These are phyloP conservation scores for Macropis europaea DNA, from an alignment of 2,888 invertebrate genomes.

Conservation along the genomic window DNA sequence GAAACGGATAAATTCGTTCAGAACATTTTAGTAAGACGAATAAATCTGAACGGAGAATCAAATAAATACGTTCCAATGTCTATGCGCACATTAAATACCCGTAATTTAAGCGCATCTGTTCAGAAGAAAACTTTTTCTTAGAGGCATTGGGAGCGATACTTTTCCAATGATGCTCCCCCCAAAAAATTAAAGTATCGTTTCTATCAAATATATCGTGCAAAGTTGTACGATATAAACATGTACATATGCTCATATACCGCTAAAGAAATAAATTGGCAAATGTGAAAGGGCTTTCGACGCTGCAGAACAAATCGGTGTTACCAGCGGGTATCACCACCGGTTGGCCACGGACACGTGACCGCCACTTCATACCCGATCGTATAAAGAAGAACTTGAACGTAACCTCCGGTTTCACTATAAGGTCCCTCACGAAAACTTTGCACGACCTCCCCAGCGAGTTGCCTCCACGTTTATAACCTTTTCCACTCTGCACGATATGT, in stretches of 20 bases:
- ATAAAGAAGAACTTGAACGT: constrained; percentile 54
- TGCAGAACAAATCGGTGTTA: constrained; percentile 34
- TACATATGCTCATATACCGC: too few species aligned
- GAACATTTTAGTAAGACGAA: not conserved
- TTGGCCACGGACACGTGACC: constrained; percentile 58
- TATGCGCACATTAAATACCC: not conserved
- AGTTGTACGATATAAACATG: not conserved
- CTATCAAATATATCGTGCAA: not conserved
- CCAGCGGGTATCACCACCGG: constrained; percentile 44
- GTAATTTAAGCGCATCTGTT: not conserved
- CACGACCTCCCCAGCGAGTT: constrained; percentile 43
- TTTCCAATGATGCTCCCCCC: not conserved
- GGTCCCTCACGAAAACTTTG: constrained; percentile 49
- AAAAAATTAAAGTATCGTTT: not conserved
- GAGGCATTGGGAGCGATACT: too few species aligned
- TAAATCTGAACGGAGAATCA: not conserved
- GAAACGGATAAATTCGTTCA: not conserved
- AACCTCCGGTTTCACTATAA: constrained; percentile 24
- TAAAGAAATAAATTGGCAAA: not conserved
- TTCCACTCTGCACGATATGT: constrained; percentile 62
- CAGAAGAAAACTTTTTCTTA: not conserved
- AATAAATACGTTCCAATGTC: not conserved
- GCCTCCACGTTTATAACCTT: constrained; percentile 65
- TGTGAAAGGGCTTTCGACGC: not conserved
- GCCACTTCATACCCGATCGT: constrained; percentile 63